Conservation (phyloP, 1,140 invertebrate genomes). For the Caenorhabditis briggsae region DNA sequence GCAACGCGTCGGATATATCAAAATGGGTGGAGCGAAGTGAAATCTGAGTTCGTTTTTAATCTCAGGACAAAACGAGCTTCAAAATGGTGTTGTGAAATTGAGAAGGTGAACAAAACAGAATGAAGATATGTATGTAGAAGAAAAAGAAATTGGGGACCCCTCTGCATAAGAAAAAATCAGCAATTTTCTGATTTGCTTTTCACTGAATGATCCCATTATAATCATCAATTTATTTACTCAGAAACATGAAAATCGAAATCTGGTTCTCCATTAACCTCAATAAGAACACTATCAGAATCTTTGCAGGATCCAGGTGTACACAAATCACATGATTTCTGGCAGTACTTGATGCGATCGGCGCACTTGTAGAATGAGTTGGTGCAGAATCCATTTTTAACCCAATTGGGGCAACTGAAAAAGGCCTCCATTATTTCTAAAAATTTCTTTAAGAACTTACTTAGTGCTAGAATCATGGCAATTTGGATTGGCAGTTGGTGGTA, state of each 20-base stretch:
- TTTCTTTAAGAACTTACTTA: background rate
- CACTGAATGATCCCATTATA: no score
- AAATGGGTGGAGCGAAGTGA: no score
- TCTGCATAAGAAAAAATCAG: no score
- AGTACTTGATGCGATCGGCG: background rate
- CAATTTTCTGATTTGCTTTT: no score
- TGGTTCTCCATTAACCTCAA: background rate
- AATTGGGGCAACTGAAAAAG: background rate
- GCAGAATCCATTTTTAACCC: constrained; percentile 1
- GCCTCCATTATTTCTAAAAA: background rate
- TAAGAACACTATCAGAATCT: background rate
- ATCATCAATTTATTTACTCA: background rate
- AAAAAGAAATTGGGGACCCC: no score
- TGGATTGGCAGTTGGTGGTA: constrained; percentile 5
- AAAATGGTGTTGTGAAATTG: no score
- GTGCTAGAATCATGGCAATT: background rate
- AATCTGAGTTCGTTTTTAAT: no score
- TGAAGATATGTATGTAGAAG: no score
- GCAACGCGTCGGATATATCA: no score
- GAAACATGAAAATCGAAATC: background rate
- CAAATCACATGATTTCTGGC: background rate
- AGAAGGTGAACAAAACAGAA: no score
- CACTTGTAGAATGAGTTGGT: background rate
- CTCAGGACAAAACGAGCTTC: no score
- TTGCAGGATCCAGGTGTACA: background rate